These are phyloP conservation scores for Ranitomeya imitator DNA, from an alignment of 2,113 vertebrate genomes.

Conservation along the genomic window DNA sequence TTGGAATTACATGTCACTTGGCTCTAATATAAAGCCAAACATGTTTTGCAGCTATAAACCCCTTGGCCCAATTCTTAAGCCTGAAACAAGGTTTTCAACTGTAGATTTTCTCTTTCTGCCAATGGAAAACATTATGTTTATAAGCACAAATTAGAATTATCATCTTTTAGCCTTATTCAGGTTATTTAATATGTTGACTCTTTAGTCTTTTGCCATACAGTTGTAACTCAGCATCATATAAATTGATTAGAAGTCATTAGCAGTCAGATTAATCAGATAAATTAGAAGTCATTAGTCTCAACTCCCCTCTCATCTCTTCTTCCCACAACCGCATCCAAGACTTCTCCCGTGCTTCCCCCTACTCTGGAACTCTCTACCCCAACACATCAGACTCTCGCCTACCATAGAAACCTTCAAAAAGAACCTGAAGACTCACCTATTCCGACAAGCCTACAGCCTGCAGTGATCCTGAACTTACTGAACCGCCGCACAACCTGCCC, in stretches of 20 bases:
- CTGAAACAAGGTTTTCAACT: slow-evolving; percentile 1
- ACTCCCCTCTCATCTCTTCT: too few species aligned
- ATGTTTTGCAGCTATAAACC: not conserved
- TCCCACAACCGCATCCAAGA: too few species aligned
- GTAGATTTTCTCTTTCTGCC: not conserved
- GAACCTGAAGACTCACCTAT: too few species aligned
- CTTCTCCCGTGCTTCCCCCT: too few species aligned
- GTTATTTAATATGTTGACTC: slow-evolving; percentile 10
- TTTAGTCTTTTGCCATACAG: slow-evolving; percentile 15
- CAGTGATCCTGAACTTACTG: too few species aligned
- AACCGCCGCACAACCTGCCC: too few species aligned
- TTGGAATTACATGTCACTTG: not conserved
- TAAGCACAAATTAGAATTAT: not conserved
- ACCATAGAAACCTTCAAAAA: too few species aligned
- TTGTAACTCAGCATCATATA: not conserved
- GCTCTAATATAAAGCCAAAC: slow-evolving; percentile 3
- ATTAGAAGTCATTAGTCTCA: too few species aligned
- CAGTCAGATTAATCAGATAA: too few species aligned
- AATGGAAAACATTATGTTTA: slow-evolving; percentile 2
- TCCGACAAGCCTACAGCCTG: too few species aligned
- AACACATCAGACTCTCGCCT: too few species aligned
- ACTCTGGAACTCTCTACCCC: too few species aligned
- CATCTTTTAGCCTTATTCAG: not conserved
- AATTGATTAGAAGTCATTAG: slow-evolving; percentile 13
- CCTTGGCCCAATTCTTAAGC: slow-evolving; percentile 1